phyloP scores from a whole-genome alignment of 2,797 vertebrate genomes.

The Pseudomugil tenellus region DNA sequence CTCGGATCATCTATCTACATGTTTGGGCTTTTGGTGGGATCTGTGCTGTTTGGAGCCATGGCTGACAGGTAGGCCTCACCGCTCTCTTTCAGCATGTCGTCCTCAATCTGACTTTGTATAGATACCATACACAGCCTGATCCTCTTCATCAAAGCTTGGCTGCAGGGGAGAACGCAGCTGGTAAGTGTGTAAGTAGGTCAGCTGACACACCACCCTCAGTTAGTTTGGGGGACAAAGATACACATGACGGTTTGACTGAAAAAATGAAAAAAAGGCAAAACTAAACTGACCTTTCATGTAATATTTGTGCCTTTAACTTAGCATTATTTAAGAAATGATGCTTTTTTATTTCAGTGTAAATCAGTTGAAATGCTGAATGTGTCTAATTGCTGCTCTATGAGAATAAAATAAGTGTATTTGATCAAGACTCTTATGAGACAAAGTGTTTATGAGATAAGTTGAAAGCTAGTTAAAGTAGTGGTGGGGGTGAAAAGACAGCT shows the following conservation, averaged over 20 bases:
- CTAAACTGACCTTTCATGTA: background rate
- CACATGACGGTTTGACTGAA: background rate
- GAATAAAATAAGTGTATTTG: no score
- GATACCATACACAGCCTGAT: conserved; percentile 4
- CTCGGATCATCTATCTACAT: conserved; percentile 79
- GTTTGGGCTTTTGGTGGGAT: conserved; percentile 80
- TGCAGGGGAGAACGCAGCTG: background rate
- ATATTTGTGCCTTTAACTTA: background rate
- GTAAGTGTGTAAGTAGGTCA: conserved; percentile 17
- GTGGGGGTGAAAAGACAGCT: no score
- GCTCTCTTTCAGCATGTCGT: background rate
- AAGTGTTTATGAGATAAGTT: background rate
- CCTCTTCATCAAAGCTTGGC: conserved; percentile 20
- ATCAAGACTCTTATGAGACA: background rate
- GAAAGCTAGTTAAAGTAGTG: background rate
- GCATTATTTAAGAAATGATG: background rate
- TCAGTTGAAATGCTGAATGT: background rate
- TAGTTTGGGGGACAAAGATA: background rate
- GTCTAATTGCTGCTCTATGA: no score
- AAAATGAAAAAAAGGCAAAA: no score
- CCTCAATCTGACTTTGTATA: background rate
- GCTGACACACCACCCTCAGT: background rate
- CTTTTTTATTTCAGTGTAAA: background rate
- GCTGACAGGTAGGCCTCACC: conserved; percentile 74
- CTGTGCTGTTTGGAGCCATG: conserved; percentile 77